Evolutionary conservation across 2,113 vertebrate genomes (phyloP).

Genomic region (Megalops atlanticus): DNA sequence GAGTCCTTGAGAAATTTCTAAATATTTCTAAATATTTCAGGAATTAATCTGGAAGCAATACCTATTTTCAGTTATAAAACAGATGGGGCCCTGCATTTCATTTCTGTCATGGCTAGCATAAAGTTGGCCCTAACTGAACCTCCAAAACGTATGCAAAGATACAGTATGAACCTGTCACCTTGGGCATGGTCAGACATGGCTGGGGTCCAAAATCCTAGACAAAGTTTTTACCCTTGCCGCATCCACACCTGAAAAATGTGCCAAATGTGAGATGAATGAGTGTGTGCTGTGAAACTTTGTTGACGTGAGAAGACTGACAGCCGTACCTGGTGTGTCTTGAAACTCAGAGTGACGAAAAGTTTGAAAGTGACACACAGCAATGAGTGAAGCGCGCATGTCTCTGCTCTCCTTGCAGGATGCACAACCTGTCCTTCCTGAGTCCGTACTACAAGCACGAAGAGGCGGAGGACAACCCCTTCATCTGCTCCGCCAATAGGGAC

Average conservation of each 20-base stretch:
- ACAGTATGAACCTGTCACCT: background rate
- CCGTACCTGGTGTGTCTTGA: background rate
- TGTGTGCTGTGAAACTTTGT: background rate
- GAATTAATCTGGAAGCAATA: background rate
- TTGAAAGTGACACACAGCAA: background rate
- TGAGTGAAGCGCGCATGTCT: background rate
- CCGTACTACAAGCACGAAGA: slow-evolving; percentile 87
- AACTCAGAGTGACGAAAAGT: background rate
- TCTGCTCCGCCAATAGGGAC: slow-evolving; percentile 88
- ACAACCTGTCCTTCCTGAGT: slow-evolving; percentile 85
- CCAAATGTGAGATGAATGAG: background rate
- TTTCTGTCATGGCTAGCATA: too few species aligned
- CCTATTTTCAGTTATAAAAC: background rate
- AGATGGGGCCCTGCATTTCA: background rate
- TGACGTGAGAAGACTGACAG: background rate
- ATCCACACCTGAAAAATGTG: background rate
- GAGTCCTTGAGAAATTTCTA: background rate
- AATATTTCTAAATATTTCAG: slow-evolving; percentile 17
- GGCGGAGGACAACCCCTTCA: slow-evolving; percentile 89
- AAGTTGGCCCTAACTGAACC: background rate
- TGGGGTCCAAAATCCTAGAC: too few species aligned
- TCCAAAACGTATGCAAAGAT: background rate
- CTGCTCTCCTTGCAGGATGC: slow-evolving; percentile 65
- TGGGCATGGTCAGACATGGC: background rate
- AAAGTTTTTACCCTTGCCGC: background rate